phyloP scores from a whole-genome alignment of 53 echinoderm and acorn worm genomes.

The Mesocentrotus franciscanus region DNA sequence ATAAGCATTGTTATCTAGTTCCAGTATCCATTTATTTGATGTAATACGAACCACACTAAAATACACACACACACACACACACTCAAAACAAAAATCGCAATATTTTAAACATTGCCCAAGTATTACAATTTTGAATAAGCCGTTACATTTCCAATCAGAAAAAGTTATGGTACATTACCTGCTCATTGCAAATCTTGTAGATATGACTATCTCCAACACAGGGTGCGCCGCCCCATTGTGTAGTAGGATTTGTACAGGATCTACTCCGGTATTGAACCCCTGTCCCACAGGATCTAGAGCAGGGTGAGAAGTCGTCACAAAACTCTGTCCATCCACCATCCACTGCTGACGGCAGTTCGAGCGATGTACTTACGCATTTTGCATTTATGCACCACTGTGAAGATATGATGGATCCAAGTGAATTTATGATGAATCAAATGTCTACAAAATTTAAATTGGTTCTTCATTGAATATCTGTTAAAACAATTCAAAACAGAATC shows the following conservation, averaged over 20 bases:
- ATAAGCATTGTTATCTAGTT: no score
- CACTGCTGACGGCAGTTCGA: background rate
- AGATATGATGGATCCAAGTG: background rate
- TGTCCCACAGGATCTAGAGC: conserved; percentile 68
- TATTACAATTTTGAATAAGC: background rate
- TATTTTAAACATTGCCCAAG: no score
- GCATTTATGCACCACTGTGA: background rate
- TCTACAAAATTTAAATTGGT: no score
- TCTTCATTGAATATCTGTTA: no score
- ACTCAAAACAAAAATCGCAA: no score
- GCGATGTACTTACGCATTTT: background rate
- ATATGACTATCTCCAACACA: conserved; percentile 66
- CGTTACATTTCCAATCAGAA: background rate
- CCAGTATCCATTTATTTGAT: no score
- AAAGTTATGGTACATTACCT: conserved; percentile 15
- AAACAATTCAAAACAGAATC: no score
- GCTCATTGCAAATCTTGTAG: conserved; percentile 54
- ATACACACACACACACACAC: no score
- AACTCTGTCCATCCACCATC: conserved; percentile 61
- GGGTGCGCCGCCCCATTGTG: conserved; percentile 65
- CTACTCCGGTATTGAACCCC: conserved; percentile 61
- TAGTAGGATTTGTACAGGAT: conserved; percentile 61
- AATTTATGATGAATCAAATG: no score
- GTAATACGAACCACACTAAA: no score
- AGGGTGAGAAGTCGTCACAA: background rate